Evolutionary conservation across 2,113 vertebrate genomes (phyloP).

Genomic region (Neomonachus schauinslandi): DNA sequence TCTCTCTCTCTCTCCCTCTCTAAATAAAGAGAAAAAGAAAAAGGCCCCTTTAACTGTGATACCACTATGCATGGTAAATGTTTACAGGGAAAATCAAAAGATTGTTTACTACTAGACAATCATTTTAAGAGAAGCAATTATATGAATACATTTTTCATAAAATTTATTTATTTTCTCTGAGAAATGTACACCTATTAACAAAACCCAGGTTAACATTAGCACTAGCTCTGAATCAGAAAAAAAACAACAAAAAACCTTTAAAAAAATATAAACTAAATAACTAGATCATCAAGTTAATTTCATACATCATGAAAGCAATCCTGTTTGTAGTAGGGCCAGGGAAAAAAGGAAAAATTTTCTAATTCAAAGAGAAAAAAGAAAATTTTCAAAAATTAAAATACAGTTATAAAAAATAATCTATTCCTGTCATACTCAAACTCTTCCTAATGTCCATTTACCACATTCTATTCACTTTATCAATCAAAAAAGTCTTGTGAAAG

Average conservation of each 20-base stretch:
- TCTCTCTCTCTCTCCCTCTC: background rate
- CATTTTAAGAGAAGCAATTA: background rate
- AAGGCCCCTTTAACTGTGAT: background rate
- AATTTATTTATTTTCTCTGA: background rate
- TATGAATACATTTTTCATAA: background rate
- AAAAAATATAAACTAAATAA: background rate
- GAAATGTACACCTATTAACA: background rate
- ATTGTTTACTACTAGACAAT: background rate
- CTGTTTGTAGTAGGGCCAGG: background rate
- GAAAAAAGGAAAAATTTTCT: background rate
- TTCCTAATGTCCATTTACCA: background rate
- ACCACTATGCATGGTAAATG: background rate
- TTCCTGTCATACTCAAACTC: background rate
- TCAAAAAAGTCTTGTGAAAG: background rate
- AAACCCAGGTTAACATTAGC: background rate
- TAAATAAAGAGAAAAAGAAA: background rate
- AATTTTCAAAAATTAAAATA: background rate
- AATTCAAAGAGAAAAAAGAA: background rate
- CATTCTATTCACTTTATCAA: background rate
- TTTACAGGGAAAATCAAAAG: background rate
- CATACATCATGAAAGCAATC: background rate
- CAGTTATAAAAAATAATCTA: background rate
- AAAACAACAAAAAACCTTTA: background rate
- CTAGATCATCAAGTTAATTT: background rate
- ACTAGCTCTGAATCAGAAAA: background rate